These are phyloP conservation scores for Drosophila nikananu DNA, from an alignment of 1,140 invertebrate genomes.

Conservation along the genomic window DNA sequence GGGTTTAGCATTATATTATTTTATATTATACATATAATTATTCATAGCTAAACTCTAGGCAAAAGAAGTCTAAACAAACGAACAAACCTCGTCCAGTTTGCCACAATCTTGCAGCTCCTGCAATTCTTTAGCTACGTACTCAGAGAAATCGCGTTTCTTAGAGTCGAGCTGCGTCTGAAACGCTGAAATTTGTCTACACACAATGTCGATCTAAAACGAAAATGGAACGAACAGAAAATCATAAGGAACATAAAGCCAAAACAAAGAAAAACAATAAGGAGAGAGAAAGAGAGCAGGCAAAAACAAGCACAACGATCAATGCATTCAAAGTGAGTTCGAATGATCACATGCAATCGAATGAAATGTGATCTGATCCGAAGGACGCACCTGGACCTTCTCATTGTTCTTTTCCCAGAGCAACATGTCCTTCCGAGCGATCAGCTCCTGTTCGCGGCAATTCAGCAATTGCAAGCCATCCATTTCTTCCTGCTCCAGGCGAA, in stretches of 20 bases:
- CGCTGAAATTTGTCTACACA: conserved; percentile 86
- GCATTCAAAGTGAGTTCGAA: conserved; percentile 22
- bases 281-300: conserved; percentile 28
- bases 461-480: conserved; percentile 73
- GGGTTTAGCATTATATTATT: not conserved
- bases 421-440: conserved; percentile 83
- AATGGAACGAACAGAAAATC: conserved; percentile 81
- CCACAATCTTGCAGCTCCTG: conserved; percentile 86
- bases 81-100: conserved; percentile 86
- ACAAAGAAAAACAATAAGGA: conserved; percentile 67
- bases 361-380: not conserved
- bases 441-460: conserved; percentile 74
- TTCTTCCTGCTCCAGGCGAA: conserved; percentile 85
- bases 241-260: conserved; percentile 76
- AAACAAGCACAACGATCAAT: conserved; percentile 48
- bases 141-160: conserved; percentile 86
- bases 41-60: conserved; percentile 25
- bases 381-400: conserved; percentile 81
- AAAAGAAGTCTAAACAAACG: conserved; percentile 45
- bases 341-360: conserved; percentile 23
- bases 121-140: conserved; percentile 86
- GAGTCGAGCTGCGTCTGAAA: conserved; percentile 86
- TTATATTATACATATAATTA: not conserved
- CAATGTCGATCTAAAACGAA: conserved; percentile 87
- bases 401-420: conserved; percentile 85